Conservation (phyloP, 2,113 vertebrate species). For the Rhinogobius similis region DNA sequence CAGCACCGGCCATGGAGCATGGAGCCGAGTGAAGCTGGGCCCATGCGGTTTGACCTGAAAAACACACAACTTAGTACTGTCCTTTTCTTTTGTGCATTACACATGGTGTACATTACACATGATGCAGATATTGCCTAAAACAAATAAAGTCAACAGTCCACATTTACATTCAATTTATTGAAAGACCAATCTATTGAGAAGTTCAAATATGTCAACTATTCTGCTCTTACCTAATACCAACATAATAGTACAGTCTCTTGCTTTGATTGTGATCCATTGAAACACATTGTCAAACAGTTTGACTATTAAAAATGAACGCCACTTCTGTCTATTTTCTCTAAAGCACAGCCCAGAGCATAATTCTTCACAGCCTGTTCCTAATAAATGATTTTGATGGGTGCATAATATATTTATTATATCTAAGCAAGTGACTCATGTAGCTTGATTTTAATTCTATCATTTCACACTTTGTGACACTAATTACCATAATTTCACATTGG, state of each 20-base stretch:
- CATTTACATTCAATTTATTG: background rate
- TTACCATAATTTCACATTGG: slow-evolving; percentile 33
- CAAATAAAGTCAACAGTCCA: background rate
- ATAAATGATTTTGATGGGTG: slow-evolving; percentile 16
- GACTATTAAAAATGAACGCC: slow-evolving; percentile 50
- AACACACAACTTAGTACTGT: background rate
- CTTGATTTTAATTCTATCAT: slow-evolving; percentile 1
- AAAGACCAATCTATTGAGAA: background rate
- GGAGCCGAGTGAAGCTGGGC: slow-evolving; percentile 88
- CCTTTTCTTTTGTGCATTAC: background rate
- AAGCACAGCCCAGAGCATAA: slow-evolving; percentile 43
- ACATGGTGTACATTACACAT: background rate
- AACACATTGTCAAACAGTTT: slow-evolving; percentile 30
- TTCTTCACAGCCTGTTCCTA: slow-evolving; percentile 36
- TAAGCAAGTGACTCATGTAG: slow-evolving; percentile 36
- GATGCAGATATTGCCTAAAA: background rate
- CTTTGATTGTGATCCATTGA: slow-evolving; percentile 5
- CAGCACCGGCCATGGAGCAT: slow-evolving; percentile 94
- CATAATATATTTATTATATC: slow-evolving; percentile 29
- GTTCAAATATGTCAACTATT: background rate
- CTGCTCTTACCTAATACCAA: background rate
- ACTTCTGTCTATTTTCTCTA: slow-evolving; percentile 6
- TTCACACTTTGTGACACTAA: slow-evolving; percentile 27
- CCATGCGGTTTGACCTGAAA: slow-evolving; percentile 81
- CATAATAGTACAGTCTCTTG: background rate